Percentiles rank a stretch among this genome's conserved stretches.
These are phyloP conservation scores for Argopecten irradians DNA, from an alignment of 1,140 invertebrate species.

Conservation along the genomic window DNA sequence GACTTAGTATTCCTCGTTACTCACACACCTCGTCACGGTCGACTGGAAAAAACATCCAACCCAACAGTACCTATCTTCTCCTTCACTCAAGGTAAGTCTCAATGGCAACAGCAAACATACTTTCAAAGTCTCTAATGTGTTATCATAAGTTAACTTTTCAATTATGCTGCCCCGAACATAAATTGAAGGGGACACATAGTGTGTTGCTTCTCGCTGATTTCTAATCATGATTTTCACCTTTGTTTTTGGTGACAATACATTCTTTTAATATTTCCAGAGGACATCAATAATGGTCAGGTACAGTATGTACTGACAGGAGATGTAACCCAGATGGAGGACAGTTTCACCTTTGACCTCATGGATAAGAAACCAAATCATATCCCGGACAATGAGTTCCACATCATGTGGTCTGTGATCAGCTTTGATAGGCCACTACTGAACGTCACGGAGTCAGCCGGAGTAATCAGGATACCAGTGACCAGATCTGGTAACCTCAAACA, in stretches of 20 bases:
- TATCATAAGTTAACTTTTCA: background rate
- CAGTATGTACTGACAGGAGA: conserved; percentile 68
- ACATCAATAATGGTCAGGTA: conserved; percentile 70
- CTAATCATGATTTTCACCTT: background rate
- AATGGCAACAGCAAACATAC: background rate
- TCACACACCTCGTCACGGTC: conserved; percentile 62
- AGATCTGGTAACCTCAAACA: conserved; percentile 73
- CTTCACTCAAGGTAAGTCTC: conserved; percentile 71
- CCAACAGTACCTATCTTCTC: conserved; percentile 59
- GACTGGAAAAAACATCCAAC: conserved; percentile 64
- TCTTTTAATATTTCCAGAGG: conserved; percentile 59
- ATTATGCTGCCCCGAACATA: too few relatives aligned
- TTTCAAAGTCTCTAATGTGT: background rate
- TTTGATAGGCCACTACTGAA: conserved; percentile 66
- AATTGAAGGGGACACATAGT: too few relatives aligned
- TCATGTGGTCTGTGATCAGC: conserved; percentile 71
- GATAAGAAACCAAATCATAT: conserved; percentile 72
- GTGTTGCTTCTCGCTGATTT: background rate
- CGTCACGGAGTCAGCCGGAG: conserved; percentile 69
- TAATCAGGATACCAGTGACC: conserved; percentile 70
- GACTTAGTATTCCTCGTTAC: conserved; percentile 67
- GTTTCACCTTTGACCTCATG: conserved; percentile 73
- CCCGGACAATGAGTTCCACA: conserved; percentile 70
- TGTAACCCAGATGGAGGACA: conserved; percentile 61
- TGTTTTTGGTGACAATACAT: background rate